Conservation (phyloP, 2,113 vertebrate genomes). For the Thalassoma bifasciatum region DNA sequence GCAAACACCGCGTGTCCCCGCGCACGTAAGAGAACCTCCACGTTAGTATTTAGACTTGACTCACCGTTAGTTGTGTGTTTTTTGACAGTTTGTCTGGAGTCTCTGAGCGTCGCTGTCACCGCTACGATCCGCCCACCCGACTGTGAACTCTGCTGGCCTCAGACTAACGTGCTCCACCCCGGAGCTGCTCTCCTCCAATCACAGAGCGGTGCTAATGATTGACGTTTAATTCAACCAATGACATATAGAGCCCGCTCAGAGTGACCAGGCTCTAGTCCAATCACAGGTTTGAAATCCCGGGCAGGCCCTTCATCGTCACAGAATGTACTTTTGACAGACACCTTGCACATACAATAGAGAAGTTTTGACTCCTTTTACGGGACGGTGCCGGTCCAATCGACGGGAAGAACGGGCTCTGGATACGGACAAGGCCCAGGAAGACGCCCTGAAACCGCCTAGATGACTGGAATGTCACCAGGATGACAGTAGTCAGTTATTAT, state of each 20-base stretch:
- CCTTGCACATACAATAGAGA: slow-evolving; percentile 68
- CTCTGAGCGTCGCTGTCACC: slow-evolving; percentile 75
- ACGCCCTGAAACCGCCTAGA: slow-evolving; percentile 38
- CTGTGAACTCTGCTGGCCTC: slow-evolving; percentile 54
- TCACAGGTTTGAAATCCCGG: background rate
- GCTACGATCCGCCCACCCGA: slow-evolving; percentile 80
- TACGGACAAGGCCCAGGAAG: slow-evolving; percentile 50
- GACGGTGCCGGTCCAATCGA: slow-evolving; percentile 68
- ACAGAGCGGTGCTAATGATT: rapidly evolving
- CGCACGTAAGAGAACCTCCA: background rate
- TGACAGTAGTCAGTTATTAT: background rate
- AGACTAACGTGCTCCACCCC: slow-evolving; percentile 28
- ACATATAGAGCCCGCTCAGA: rapidly evolving
- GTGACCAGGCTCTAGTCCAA: slow-evolving; percentile 20
- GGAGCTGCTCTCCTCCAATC: slow-evolving; percentile 54
- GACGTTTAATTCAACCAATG: slow-evolving; percentile 47
- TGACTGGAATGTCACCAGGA: slow-evolving; percentile 51
- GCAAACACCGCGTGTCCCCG: background rate
- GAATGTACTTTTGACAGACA: slow-evolving; percentile 75
- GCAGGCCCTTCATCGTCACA: slow-evolving; percentile 30
- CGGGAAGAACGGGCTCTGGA: slow-evolving; percentile 25
- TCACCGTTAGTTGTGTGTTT: slow-evolving; percentile 80
- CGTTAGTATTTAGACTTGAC: slow-evolving; percentile 43
- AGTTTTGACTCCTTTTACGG: slow-evolving; percentile 83
- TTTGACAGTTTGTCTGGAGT: slow-evolving; percentile 79